Evolutionary conservation across 2,888 invertebrate genomes (phyloP), one percentile per base, ranked within the genome.

Genomic region (Heteropelma amictum): DNA sequence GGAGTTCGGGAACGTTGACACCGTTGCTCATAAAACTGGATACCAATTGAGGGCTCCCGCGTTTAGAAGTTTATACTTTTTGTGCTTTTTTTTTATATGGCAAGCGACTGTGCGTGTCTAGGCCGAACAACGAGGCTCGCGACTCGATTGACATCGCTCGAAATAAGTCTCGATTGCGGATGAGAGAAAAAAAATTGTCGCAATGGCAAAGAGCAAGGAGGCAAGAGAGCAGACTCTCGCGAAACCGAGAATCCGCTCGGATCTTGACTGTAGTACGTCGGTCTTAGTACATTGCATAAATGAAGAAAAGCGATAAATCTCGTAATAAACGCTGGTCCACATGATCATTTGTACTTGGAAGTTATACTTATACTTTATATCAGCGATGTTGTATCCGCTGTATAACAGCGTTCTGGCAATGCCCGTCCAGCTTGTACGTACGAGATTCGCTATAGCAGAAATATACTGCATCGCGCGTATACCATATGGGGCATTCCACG

Each of bases 271-370:
- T n/a, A n/a, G n/a, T n/a, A n/a, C 19, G 54, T 61, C 67, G 65
- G 56, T 61, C 60, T 42, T 54, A 60, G 70, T 64, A 69, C 67
- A 65, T 77, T 74, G 72, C 71, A 68, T 69, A 81, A 81, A 84
- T 76, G 80, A 81, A 80, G 79, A 78, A 82, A 79, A 80, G 84
- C 82, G 72, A 85, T 85, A 85, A 85, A 85, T 85, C 83, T 85
- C 77, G 79, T 80, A 82, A 84, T 85, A 85, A 84, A 74, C 47
- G 38, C 58, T 5, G 33, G 30, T 38, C 74, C 65, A 68, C 38
- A 26, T 23, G 28, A 40, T 45, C 68, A 53, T 67, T 72, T 21
- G 47, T 65, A 35, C 51, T 45, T 21, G 19, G 45, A 64, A 60
- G 47, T 51, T 35, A 38, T 40, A 14, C 8, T 38, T 12, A 12